Evolutionary conservation across 2,888 invertebrate species (phyloP).

Genomic region (Bibio marci): DNA sequence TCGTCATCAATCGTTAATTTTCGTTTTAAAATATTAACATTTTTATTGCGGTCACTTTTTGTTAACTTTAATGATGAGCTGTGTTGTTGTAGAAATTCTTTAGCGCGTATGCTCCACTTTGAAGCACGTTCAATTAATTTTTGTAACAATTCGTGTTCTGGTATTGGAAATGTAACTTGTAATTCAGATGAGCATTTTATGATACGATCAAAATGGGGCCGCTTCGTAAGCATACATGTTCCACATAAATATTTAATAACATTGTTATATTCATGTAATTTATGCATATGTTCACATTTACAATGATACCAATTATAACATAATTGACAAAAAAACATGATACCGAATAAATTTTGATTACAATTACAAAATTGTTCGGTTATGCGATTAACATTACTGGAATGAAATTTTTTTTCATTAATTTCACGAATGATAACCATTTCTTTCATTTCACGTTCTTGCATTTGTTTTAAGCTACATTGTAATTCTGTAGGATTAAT

Average conservation of each 20-base stretch:
- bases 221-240: constrained; percentile 13
- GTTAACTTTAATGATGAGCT: too few species aligned
- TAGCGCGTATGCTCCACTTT: too few species aligned
- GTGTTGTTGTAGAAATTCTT: too few species aligned
- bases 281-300: constrained; percentile 19
- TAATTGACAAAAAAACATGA: constrained; percentile 85
- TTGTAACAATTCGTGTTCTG: too few species aligned
- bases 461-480: constrained; percentile 50
- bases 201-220: background rate
- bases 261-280: background rate
- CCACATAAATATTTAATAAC: background rate
- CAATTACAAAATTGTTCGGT: constrained; percentile 60
- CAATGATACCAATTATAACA: constrained; percentile 91
- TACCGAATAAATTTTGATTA: constrained; percentile 49
- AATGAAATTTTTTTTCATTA: constrained; percentile 27
- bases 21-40: too few species aligned
- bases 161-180: too few species aligned
- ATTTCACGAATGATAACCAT: constrained; percentile 42
- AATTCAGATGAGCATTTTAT: too few species aligned
- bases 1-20: too few species aligned
- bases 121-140: too few species aligned
- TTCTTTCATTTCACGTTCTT: constrained; percentile 50
- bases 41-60: too few species aligned
- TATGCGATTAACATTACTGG: constrained; percentile 32
- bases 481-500: constrained; percentile 8